Percentiles rank a stretch among this genome's conserved stretches.
Evolutionary conservation across 2,888 invertebrate species (phyloP).

Genomic region (Podabrus alpinus): DNA sequence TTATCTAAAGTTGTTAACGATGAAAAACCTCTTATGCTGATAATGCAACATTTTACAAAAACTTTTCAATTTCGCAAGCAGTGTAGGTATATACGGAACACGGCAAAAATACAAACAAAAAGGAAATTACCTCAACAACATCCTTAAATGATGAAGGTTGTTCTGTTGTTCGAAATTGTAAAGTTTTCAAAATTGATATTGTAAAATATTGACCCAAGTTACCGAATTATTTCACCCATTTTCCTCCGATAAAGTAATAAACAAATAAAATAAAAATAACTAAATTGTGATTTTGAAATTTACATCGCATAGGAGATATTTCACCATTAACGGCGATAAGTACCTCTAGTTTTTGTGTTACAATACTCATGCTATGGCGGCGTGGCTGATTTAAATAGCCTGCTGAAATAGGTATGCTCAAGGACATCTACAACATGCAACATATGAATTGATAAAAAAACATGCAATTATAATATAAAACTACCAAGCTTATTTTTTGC

Average conservation of each 20-base stretch:
- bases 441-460: conserved; percentile 38
- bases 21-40: neutral
- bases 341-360: conserved; percentile 41
- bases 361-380: conserved; percentile 58
- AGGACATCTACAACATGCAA: conserved; percentile 58
- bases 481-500: conserved; percentile 7
- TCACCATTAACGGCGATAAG: neutral
- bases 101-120: no score
- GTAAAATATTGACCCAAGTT: no score
- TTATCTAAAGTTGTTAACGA: neutral
- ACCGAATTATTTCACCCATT: no score
- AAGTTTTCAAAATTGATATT: no score
- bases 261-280: neutral
- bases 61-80: neutral
- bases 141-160: no score
- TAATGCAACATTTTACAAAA: neutral
- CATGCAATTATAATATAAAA: conserved; percentile 25
- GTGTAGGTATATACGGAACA: no score
- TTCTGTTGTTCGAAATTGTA: neutral
- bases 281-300: no score
- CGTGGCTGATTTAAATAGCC: conserved; percentile 53
- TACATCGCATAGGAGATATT: neutral
- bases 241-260: no score
- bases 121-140: neutral
- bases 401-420: conserved; percentile 52